A percentile compares a stretch with the other conserved stretches of the same genome.
phyloP scores from a whole-genome alignment of 2,797 vertebrate species.

The Onychomys leucogaster region DNA sequence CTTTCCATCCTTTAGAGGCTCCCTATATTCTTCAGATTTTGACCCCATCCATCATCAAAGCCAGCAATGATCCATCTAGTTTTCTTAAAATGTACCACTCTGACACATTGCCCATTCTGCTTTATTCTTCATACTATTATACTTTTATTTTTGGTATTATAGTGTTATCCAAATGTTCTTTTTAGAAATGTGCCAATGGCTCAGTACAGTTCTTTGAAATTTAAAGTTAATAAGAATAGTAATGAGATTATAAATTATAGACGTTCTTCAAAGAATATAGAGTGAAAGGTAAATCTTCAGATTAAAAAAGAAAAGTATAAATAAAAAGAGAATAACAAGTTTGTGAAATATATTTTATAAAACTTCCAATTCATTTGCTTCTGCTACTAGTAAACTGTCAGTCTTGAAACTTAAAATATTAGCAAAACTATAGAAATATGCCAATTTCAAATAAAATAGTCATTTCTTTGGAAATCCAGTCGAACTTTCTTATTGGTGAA shows the following conservation, averaged over 20 bases:
- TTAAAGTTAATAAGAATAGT: constrained; percentile 43
- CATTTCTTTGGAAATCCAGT: constrained; percentile 26
- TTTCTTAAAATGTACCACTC: too few relatives aligned
- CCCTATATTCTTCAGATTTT: too few relatives aligned
- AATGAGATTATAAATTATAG: neutral
- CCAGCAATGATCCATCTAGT: too few relatives aligned
- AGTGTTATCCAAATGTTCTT: neutral
- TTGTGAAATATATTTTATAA: constrained; percentile 49
- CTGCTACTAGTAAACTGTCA: neutral
- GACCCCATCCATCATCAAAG: too few relatives aligned
- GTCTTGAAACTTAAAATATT: neutral
- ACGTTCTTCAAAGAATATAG: neutral
- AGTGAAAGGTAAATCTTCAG: constrained; percentile 41
- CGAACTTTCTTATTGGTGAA: too few relatives aligned
- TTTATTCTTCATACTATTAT: neutral
- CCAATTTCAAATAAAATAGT: constrained; percentile 1
- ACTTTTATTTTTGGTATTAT: neutral
- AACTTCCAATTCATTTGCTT: neutral
- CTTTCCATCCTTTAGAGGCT: too few relatives aligned
- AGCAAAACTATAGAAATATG: neutral
- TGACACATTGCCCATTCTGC: too few relatives aligned
- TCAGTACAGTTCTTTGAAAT: constrained; percentile 33
- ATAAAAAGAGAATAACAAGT: neutral
- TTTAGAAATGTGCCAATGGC: neutral
- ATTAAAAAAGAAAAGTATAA: neutral